phyloP scores from a whole-genome alignment of 2,797 vertebrate genomes.

The Kryptolebias ocellatus region DNA sequence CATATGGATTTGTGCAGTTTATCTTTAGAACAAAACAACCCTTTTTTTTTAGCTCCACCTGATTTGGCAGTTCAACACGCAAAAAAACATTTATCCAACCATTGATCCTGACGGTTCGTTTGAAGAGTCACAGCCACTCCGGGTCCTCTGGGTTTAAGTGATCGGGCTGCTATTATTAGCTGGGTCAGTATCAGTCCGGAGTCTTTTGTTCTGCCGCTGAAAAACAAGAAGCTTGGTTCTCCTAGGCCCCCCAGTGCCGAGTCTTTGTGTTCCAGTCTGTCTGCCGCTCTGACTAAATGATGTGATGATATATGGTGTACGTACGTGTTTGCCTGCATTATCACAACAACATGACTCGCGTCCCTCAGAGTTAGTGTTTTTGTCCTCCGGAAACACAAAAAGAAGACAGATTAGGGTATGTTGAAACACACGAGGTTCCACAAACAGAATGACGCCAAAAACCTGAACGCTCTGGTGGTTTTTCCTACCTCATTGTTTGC shows the following conservation, averaged over 20 bases:
- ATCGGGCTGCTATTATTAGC: constrained; percentile 61
- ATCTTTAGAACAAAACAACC: neutral
- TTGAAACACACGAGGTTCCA: neutral
- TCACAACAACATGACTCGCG: neutral
- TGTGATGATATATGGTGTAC: constrained; percentile 22
- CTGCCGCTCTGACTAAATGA: constrained; percentile 20
- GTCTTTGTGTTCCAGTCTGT: constrained; percentile 45
- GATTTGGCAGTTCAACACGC: neutral
- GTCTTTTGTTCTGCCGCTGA: constrained; percentile 34
- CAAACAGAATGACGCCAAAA: constrained; percentile 1
- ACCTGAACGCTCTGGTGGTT: constrained; percentile 4
- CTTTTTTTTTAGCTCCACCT: neutral
- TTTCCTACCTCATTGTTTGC: constrained; percentile 10
- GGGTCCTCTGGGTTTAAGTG: constrained; percentile 33
- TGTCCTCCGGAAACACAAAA: constrained; percentile 36
- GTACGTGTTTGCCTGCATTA: constrained; percentile 21
- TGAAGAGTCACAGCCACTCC: constrained; percentile 36
- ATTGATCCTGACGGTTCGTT: constrained; percentile 26
- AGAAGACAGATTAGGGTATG: constrained; percentile 3
- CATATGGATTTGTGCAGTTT: neutral
- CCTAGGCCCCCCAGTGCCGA: constrained; percentile 27
- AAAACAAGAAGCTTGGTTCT: constrained; percentile 61
- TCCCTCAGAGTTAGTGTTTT: constrained; percentile 2
- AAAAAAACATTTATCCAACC: neutral
- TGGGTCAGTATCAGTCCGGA: constrained; percentile 44